Conservation (phyloP, 2,888 invertebrate species). For the Boloria selene region DNA sequence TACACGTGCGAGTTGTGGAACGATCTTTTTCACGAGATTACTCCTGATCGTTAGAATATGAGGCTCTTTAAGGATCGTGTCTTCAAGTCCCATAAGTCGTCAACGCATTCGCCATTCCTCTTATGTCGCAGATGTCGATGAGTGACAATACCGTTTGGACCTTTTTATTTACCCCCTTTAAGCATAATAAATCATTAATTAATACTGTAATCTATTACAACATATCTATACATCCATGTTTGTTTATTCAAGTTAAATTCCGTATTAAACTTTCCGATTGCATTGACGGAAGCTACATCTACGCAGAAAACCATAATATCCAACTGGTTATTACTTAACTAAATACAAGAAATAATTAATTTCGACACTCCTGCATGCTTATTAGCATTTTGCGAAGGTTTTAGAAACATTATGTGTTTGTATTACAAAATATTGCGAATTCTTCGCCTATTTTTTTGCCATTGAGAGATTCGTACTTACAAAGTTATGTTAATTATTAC, state of each 20-base stretch:
- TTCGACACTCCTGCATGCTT: conserved; percentile 9
- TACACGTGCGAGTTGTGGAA: no score
- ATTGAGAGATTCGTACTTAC: no score
- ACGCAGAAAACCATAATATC: conserved; percentile 13
- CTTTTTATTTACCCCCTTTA: no score
- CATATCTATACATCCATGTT: not conserved
- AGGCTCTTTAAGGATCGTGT: no score
- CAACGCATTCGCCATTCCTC: no score
- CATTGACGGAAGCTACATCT: conserved; percentile 29
- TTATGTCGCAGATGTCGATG: no score
- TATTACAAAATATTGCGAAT: conserved; percentile 4
- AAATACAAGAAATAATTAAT: conserved; percentile 20
- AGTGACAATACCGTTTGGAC: no score
- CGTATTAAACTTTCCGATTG: conserved; percentile 21
- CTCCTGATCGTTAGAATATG: no score
- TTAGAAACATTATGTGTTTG: not conserved
- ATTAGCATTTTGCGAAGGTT: conserved; percentile 1
- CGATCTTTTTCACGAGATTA: no score
- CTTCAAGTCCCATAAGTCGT: no score
- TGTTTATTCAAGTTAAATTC: conserved; percentile 17
- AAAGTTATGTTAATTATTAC: no score
- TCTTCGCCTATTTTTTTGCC: not conserved
- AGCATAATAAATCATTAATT: no score
- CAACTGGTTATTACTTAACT: conserved; percentile 32
- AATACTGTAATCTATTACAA: not conserved